These are phyloP conservation scores for Australoheros scitulus DNA, from an alignment of 2,113 vertebrate species.

Conservation along the genomic window DNA sequence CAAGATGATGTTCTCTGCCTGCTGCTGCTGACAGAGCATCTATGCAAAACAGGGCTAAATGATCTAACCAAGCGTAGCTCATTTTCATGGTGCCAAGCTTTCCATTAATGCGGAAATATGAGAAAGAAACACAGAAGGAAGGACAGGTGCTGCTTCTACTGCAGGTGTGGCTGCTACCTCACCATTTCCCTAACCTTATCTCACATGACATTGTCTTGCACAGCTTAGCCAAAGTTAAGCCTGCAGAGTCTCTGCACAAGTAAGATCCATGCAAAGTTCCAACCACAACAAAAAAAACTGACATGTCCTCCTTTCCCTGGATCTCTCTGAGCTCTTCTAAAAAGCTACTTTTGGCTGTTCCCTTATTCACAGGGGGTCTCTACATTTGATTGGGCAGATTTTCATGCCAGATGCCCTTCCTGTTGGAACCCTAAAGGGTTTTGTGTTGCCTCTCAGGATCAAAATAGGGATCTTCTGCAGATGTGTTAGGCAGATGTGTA, in stretches of 20 bases:
- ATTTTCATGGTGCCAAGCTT: constrained; percentile 15
- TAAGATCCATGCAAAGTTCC: neutral
- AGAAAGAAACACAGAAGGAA: constrained; percentile 14
- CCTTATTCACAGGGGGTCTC: too few species aligned
- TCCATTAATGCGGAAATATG: constrained; percentile 16
- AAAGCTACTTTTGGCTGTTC: too few species aligned
- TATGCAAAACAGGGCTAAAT: neutral
- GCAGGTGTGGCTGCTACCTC: constrained; percentile 14
- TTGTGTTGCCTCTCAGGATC: neutral
- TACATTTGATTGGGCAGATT: neutral
- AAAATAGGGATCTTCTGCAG: neutral
- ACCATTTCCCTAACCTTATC: constrained; percentile 1
- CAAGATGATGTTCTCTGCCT: neutral
- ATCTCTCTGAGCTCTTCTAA: neutral
- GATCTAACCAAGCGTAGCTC: neutral
- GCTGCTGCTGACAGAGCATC: neutral
- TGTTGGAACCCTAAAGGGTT: too few species aligned
- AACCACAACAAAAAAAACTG: neutral
- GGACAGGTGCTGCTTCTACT: constrained; percentile 24
- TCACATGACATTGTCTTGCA: neutral
- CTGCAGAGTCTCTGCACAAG: neutral
- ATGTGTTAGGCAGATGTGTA: neutral
- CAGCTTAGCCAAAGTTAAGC: neutral
- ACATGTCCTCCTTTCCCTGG: neutral
- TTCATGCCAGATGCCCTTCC: neutral